Conservation (phyloP, 2,113 vertebrate species). For the Siniperca chuatsi region DNA sequence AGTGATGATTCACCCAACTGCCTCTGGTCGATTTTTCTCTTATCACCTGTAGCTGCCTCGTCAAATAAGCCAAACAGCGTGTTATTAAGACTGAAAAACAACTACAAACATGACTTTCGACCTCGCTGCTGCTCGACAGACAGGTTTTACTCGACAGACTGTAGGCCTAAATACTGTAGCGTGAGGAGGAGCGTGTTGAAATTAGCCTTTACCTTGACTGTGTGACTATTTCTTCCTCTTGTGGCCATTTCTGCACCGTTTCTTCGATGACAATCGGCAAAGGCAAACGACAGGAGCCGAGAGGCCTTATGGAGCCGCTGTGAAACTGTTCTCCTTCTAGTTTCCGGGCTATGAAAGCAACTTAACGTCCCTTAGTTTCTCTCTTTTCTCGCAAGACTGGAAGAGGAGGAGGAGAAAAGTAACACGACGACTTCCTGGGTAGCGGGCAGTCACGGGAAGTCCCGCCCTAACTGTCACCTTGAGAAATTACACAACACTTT, state of each 20-base stretch:
- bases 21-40: constrained; percentile 37
- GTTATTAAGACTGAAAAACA: not conserved
- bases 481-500: constrained; percentile 42
- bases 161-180: constrained; percentile 24
- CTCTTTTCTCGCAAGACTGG: constrained; percentile 30
- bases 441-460: constrained; percentile 56
- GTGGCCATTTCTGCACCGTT: constrained; percentile 22
- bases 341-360: not conserved
- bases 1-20: constrained; percentile 40
- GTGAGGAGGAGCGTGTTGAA: constrained; percentile 17
- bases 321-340: accelerated
- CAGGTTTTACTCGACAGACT: not conserved
- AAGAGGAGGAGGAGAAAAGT: constrained; percentile 46
- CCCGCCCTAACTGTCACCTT: constrained; percentile 65
- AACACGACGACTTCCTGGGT: constrained; percentile 75
- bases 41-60: constrained; percentile 71
- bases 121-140: not conserved
- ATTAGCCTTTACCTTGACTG: constrained; percentile 56
- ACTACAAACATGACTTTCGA: accelerated
- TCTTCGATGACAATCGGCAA: constrained; percentile 41
- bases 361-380: constrained; percentile 19
- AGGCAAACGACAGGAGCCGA: not conserved
- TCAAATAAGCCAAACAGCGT: not conserved
- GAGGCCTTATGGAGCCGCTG: not conserved
- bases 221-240: constrained; percentile 14